These are phyloP conservation scores for Temnothorax longispinosus DNA, from an alignment of 1,140 invertebrate genomes.

Conservation along the genomic window DNA sequence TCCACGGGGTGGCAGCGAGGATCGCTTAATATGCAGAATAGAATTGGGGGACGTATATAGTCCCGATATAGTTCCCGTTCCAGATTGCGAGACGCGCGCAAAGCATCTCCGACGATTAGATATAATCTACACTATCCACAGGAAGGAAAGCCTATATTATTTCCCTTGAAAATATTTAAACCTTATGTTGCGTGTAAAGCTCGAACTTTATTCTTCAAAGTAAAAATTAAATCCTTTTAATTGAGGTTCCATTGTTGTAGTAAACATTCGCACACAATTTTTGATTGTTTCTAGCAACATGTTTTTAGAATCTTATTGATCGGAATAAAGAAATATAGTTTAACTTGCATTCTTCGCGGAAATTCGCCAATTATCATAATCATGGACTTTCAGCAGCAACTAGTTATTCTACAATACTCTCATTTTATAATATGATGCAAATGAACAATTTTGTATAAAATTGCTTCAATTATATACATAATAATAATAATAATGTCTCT, in stretches of 20 bases:
- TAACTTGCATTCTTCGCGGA: neutral
- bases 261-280: neutral
- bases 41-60: constrained; percentile 63
- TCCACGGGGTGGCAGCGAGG: constrained; percentile 67
- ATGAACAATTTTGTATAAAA: neutral
- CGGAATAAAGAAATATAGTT: neutral
- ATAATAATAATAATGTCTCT: neutral
- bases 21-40: constrained; percentile 77
- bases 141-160: neutral
- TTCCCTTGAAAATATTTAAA: neutral
- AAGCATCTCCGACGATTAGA: constrained; percentile 32
- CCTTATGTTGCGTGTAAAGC: neutral
- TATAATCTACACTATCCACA: neutral
- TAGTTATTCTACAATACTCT: neutral
- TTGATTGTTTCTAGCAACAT: neutral
- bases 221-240: neutral
- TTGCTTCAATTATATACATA: neutral
- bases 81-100: constrained; percentile 46
- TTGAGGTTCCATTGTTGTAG: neutral
- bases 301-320: neutral
- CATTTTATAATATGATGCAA: neutral
- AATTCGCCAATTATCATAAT: neutral
- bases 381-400: neutral
- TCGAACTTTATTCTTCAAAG: neutral
- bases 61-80: constrained; percentile 62